Evolutionary conservation across 2,888 invertebrate genomes (phyloP).

Genomic region (Perizoma affinitatum): DNA sequence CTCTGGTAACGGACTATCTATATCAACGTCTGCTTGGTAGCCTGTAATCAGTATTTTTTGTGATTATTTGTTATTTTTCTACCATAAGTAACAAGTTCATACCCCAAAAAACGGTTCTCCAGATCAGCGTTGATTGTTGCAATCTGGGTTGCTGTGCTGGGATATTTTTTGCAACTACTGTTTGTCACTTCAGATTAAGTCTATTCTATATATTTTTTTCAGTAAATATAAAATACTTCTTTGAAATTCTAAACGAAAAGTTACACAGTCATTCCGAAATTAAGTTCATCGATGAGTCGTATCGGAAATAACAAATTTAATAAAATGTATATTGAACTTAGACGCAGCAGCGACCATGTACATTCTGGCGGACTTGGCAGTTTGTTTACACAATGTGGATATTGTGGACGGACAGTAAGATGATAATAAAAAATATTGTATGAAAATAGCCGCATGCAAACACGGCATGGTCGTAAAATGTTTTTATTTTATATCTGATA

Average conservation of each 20-base stretch:
- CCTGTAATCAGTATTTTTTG: conserved; percentile 49
- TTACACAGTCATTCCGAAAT: conserved; percentile 3
- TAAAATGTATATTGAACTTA: conserved; percentile 13
- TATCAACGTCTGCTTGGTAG: conserved; percentile 73
- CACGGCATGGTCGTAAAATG: background rate
- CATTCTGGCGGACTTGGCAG: conserved; percentile 51
- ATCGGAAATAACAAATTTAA: conserved; percentile 16
- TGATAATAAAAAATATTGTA: conserved; percentile 60
- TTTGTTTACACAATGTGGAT: conserved; percentile 73
- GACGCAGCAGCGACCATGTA: conserved; percentile 31
- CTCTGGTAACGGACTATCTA: conserved; percentile 60
- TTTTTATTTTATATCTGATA: background rate
- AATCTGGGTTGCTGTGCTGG: too few relatives aligned
- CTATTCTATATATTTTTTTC: too few relatives aligned
- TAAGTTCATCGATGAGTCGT: conserved; percentile 4
- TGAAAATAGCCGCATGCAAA: conserved; percentile 59
- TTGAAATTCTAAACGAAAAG: conserved; percentile 10
- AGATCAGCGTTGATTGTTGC: too few relatives aligned
- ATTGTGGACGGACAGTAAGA: conserved; percentile 67
- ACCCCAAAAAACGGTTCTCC: too few relatives aligned
- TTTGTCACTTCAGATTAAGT: too few relatives aligned
- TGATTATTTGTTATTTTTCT: too few relatives aligned
- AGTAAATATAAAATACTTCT: too few relatives aligned
- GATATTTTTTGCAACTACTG: too few relatives aligned
- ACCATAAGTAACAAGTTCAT: too few relatives aligned